Evolutionary conservation across 2,113 vertebrate genomes (phyloP).

Genomic region (Bombycilla garrulus): DNA sequence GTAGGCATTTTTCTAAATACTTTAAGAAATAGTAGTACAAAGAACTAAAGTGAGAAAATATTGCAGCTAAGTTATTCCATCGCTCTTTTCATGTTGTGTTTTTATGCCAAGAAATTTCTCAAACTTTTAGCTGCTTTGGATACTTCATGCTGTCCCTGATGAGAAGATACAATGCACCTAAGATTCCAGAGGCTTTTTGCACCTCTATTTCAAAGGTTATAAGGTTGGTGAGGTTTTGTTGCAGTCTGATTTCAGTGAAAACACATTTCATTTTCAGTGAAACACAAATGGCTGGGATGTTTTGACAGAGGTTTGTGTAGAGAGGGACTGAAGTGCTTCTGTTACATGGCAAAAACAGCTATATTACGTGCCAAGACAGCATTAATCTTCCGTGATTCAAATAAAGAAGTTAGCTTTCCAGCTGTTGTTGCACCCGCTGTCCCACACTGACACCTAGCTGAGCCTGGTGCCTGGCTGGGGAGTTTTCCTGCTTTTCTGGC

Average conservation of each 20-base stretch:
- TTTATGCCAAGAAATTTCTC: neutral
- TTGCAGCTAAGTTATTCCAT: neutral
- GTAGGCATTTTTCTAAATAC: neutral
- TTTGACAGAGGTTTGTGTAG: neutral
- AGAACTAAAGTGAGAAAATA: neutral
- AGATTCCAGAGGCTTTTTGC: neutral
- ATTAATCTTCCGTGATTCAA: neutral
- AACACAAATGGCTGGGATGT: neutral
- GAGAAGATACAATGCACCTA: neutral
- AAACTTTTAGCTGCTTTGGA: neutral
- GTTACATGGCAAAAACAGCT: neutral
- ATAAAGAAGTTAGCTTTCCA: neutral
- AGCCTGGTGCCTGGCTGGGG: neutral
- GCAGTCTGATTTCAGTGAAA: neutral
- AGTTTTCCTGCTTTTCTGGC: neutral
- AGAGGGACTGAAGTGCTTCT: neutral
- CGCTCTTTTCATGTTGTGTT: neutral
- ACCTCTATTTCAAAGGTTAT: neutral
- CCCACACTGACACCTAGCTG: neutral
- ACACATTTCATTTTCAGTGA: neutral
- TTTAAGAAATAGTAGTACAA: neutral
- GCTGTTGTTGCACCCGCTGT: neutral
- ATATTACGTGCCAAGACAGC: rapidly evolving
- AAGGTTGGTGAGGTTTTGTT: neutral
- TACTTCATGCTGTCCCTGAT: neutral